Evolutionary conservation across 2,797 vertebrate genomes (phyloP), one percentile per base, ranked within the genome.

Genomic region (Netta rufina): DNA sequence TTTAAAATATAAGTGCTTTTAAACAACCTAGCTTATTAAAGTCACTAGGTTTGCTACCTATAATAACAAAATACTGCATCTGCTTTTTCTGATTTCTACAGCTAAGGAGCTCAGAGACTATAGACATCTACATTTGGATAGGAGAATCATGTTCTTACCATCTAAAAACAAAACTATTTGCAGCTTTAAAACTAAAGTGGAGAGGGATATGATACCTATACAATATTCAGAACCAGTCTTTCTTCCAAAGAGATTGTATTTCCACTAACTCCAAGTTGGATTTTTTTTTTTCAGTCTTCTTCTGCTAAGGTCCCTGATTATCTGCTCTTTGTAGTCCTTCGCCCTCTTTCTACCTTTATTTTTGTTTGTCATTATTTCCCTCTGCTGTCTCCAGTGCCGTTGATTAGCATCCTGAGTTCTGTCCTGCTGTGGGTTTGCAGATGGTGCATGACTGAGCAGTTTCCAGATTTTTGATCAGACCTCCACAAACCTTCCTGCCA

Each of bases 1-100:
- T 33, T 5, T 8, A 13, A 24, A 45, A 4, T 6, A 32, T 21
- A 41, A 27, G 6, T 54, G 11, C 39, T 80, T 41, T 9, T 14
- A 36, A 11, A 25, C 60, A 30, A 11, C 30, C 25, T 4, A 4
- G 36, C 77, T 60, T 14, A 1, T 7, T 13, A 18, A 36, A 54
- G 17, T 32, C 39, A 5, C 33, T 1, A 0, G 3, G 6, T 41
- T 79, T 22, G 32, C 62, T 64, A 8, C 38, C 84, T 30, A 0
- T 10, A 22, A 53, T 12, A 58, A 21, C n/a, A 53, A 57, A 65
- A 6, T 24, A 13, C 3, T 17, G 19, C 13, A 2, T 30, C 67
- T 32, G 45, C 24, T 3, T 74, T 9, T 32, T 8, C 67, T 49
- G 43, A 4, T 36, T 38, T 38, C 66, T 36, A 9, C 45, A 49